A percentile compares a stretch with the other conserved stretches of the same genome.
These are phyloP conservation scores for Sebastes diaconus DNA, from an alignment of 2,797 vertebrate species.

Conservation along the genomic window DNA sequence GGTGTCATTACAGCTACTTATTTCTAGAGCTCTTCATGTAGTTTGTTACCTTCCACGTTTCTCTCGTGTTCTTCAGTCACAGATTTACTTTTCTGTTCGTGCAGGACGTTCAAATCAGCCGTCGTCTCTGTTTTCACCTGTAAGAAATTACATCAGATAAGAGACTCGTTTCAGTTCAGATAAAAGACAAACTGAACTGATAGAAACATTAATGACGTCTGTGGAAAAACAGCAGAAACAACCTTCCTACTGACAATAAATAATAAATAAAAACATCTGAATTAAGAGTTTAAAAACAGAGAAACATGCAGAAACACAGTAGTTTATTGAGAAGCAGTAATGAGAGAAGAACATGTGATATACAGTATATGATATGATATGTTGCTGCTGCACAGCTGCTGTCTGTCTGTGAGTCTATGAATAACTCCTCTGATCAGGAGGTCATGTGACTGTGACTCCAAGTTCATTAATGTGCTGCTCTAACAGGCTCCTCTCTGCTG, in stretches of 20 bases:
- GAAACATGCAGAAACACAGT: background rate
- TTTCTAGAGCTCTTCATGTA: background rate
- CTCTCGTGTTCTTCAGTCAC: conserved; percentile 71
- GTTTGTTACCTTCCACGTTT: conserved; percentile 79
- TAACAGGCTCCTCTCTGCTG: background rate
- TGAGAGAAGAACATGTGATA: background rate
- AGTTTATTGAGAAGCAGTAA: background rate
- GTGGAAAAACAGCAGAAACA: background rate
- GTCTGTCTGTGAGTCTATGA: background rate
- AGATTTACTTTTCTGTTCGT: conserved; percentile 74
- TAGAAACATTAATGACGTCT: background rate
- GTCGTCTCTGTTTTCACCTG: conserved; percentile 85
- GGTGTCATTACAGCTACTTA: background rate
- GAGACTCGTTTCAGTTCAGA: background rate
- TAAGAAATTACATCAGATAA: background rate
- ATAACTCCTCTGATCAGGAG: background rate
- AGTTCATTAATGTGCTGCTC: background rate
- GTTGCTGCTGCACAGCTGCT: background rate
- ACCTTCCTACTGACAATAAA: background rate
- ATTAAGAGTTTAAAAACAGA: background rate
- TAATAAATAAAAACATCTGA: background rate
- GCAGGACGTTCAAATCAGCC: conserved; percentile 76
- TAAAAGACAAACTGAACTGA: background rate
- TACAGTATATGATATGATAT: background rate
- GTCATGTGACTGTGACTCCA: background rate